Conservation (phyloP, 2,797 vertebrate species). For the Pangasius djambal region DNA sequence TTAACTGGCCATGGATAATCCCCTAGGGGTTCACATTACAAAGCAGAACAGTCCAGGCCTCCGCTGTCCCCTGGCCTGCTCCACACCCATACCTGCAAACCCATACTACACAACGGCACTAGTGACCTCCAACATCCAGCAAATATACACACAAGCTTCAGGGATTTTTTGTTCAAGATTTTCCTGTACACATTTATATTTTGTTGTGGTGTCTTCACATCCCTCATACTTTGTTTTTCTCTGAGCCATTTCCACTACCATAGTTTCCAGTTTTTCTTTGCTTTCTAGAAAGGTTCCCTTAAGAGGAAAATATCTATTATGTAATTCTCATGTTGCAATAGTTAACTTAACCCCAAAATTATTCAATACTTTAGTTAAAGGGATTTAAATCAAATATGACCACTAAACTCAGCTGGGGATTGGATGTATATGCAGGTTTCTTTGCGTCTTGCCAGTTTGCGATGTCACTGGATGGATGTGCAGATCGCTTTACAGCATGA, state of each 20-base stretch:
- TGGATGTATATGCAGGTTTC: slow-evolving; percentile 67
- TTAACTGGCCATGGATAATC: slow-evolving; percentile 75
- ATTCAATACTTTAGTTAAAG: slow-evolving; percentile 70
- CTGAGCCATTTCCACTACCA: neutral
- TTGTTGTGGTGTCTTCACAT: neutral
- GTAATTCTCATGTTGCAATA: slow-evolving; percentile 52
- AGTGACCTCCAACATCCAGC: slow-evolving; percentile 61
- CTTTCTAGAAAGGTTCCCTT: slow-evolving; percentile 52
- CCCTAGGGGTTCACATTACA: slow-evolving; percentile 82
- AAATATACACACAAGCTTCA: slow-evolving; percentile 37
- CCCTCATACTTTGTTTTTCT: neutral
- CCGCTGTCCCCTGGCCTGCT: slow-evolving; percentile 50
- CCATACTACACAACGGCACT: slow-evolving; percentile 62
- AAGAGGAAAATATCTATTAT: slow-evolving; percentile 37
- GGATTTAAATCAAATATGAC: slow-evolving; percentile 73
- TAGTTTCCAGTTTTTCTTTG: slow-evolving; percentile 37
- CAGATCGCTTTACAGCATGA: slow-evolving; percentile 74
- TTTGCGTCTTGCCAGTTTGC: slow-evolving; percentile 65
- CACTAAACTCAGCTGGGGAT: slow-evolving; percentile 67
- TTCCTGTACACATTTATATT: neutral
- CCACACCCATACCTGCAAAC: slow-evolving; percentile 24
- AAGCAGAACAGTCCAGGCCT: slow-evolving; percentile 71
- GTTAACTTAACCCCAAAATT: slow-evolving; percentile 66
- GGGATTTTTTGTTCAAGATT: neutral
- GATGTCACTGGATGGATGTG: slow-evolving; percentile 65